Base-by-base conservation (phyloP, 2,113 vertebrate species). In the Albula glossodonta region DNA sequence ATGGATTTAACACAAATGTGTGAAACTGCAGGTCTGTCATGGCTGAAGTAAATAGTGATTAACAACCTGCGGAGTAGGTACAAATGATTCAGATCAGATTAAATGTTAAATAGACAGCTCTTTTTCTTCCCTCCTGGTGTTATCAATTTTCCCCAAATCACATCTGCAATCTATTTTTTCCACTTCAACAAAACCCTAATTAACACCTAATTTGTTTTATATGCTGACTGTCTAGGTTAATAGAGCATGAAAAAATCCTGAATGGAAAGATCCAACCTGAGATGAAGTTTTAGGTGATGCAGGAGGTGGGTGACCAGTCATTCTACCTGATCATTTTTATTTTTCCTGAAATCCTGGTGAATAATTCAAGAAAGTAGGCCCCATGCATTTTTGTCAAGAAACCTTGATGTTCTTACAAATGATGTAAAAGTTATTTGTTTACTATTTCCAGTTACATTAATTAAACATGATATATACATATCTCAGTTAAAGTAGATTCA, bases 21-120 rank as follows among this genome's bases (percentile, higher is more conserved):
- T 83, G n/a, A 51, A 57, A 19, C 4, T 41, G 11, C 8, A 82
- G n/a, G 7, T 31, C 5, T 41, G 19, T 80, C 70, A 25, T 51
- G 56, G 57, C 82, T 70, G 74, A n/a, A 52, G 80, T 81, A 86
- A 77, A 79, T 31, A 60, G 49, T 74, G 88, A 89, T 90, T 88
- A 60, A 77, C 48, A 90, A 89, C 88, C 83, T n/a, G 84, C 81
- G 49, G 83, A 85, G 86, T 12, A 66, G 82, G 87, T 88, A 88
- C 78, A 87, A 84, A 66, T 22, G 17, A 66, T 19, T 66, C 17
- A 22, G 22, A 66, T 66, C 60, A 19, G 60, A 66, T 66, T 66
- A 66, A 22, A 66, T 66, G 19, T 66, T 22, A 66, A 22, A 19
- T 66, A 66, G 60, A 22, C 60, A 19, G 60, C 17, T 22, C 60